These are phyloP conservation scores for Dendrolimus punctatus DNA, from an alignment of 1,140 invertebrate species.

Conservation along the genomic window DNA sequence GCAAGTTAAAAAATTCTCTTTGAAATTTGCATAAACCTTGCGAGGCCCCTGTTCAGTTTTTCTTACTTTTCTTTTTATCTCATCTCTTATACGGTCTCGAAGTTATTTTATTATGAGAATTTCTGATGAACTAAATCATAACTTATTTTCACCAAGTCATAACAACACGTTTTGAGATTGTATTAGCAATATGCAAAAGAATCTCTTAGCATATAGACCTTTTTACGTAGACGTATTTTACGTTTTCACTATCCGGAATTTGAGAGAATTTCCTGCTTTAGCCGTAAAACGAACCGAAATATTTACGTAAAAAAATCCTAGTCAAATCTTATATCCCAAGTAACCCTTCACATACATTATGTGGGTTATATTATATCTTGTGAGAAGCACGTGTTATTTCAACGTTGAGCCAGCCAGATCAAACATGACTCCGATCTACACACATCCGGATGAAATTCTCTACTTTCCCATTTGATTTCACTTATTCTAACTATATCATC, in stretches of 20 bases:
- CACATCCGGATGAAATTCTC: slow-evolving; percentile 7
- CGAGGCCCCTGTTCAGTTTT: slow-evolving; percentile 30
- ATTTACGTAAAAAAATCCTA: too few relatives aligned
- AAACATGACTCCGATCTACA: slow-evolving; percentile 21
- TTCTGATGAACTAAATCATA: slow-evolving; percentile 20
- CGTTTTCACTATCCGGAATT: too few relatives aligned
- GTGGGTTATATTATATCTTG: slow-evolving; percentile 12
- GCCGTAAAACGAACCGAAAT: too few relatives aligned
- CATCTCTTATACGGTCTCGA: slow-evolving; percentile 28
- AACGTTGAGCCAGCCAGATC: slow-evolving; percentile 17
- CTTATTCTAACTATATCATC: slow-evolving; percentile 3
- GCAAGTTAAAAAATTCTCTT: slow-evolving; percentile 49
- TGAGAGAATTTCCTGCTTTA: too few relatives aligned
- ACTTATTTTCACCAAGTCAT: neutral
- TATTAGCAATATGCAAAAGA: too few relatives aligned
- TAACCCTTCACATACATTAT: slow-evolving; percentile 12
- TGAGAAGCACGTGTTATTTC: slow-evolving; percentile 18
- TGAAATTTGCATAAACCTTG: slow-evolving; percentile 62
- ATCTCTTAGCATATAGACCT: too few relatives aligned
- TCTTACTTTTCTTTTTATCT: slow-evolving; percentile 39
- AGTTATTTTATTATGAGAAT: slow-evolving; percentile 37
- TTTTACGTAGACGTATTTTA: too few relatives aligned
- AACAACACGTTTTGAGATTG: too few relatives aligned
- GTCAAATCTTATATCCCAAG: neutral
- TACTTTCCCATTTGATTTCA: slow-evolving; percentile 7